These are phyloP conservation scores for Cryptotermes secundus DNA, from an alignment of 1,140 invertebrate species.

Conservation along the genomic window DNA sequence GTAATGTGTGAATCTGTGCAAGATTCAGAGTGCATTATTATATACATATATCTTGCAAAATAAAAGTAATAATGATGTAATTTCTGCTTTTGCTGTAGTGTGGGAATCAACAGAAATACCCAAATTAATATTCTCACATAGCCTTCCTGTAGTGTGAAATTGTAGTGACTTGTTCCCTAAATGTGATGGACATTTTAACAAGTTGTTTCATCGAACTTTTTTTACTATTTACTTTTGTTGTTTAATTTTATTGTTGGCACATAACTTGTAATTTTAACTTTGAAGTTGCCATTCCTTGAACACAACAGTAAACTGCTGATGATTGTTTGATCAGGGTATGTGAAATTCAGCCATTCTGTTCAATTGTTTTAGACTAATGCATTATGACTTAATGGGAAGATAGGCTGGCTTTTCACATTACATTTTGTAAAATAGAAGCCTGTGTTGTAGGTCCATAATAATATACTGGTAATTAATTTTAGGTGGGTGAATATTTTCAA, in stretches of 20 bases:
- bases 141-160: neutral
- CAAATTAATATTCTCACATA: conserved; percentile 14
- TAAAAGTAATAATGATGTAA: neutral
- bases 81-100: conserved; percentile 7
- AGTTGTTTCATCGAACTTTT: conserved; percentile 35
- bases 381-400: no score
- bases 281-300: neutral
- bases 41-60: neutral
- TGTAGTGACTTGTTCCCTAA: conserved; percentile 9
- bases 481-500: no score
- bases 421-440: no score
- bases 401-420: no score
- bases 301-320: neutral
- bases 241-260: neutral
- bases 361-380: no score
- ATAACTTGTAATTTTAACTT: neutral
- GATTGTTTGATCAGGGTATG: neutral
- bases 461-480: no score
- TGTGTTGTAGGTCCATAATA: no score
- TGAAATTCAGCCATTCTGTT: neutral
- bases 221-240: neutral
- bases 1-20: conserved; percentile 11
- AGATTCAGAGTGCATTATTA: conserved; percentile 2
- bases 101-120: neutral
- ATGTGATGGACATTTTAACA: neutral